Evolutionary conservation across 2,888 invertebrate species (phyloP).

Genomic region (Drosophila neonasuta): DNA sequence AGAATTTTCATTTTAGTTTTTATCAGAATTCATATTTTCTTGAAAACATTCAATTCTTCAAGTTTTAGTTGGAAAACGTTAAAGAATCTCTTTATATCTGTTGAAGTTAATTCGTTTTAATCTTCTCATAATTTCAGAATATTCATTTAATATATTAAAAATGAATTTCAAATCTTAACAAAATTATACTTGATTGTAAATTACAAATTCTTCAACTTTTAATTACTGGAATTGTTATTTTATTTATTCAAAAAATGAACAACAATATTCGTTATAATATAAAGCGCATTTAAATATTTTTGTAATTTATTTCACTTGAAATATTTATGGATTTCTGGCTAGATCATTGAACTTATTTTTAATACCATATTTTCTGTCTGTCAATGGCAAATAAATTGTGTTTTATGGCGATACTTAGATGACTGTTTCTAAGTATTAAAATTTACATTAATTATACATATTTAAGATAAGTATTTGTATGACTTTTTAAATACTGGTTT

Average conservation of each 20-base stretch:
- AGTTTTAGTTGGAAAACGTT: too few relatives aligned
- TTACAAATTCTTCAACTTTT: neutral
- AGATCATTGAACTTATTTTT: slow-evolving; percentile 21
- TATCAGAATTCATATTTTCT: too few relatives aligned
- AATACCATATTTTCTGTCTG: neutral
- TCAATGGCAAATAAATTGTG: neutral
- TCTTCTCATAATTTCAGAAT: too few relatives aligned
- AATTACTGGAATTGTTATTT: neutral
- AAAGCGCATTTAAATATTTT: neutral
- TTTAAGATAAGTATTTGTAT: neutral
- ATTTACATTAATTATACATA: neutral
- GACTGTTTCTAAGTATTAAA: neutral
- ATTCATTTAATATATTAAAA: too few relatives aligned
- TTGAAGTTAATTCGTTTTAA: too few relatives aligned
- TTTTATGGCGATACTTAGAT: neutral
- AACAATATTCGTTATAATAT: neutral
- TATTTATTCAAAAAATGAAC: neutral
- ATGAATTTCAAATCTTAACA: too few relatives aligned
- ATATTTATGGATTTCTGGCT: slow-evolving; percentile 12
- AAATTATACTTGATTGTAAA: neutral
- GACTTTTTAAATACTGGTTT: slow-evolving; percentile 1
- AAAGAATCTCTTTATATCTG: too few relatives aligned
- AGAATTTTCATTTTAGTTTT: neutral
- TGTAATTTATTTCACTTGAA: neutral
- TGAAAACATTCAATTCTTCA: too few relatives aligned